phyloP scores from a whole-genome alignment of 2,888 invertebrate species.

The Leptinotarsa juncta region DNA sequence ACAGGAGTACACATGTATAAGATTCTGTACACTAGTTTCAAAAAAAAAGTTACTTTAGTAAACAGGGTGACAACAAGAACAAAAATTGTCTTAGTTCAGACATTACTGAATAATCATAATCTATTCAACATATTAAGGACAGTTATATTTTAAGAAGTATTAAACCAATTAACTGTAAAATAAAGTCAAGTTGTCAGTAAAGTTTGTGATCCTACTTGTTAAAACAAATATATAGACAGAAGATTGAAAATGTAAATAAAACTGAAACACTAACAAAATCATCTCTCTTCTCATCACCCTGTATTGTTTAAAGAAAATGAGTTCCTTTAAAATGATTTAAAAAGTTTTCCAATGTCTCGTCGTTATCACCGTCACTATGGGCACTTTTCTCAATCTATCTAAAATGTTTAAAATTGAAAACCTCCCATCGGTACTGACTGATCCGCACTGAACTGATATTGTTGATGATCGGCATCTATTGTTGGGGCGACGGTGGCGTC shows the following conservation, averaged over 20 bases:
- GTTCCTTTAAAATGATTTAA: conserved; percentile 40
- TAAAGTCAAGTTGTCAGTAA: conserved; percentile 1
- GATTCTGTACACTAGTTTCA: conserved; percentile 43
- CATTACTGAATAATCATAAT: not conserved
- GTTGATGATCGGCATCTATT: conserved; percentile 77
- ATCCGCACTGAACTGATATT: conserved; percentile 80
- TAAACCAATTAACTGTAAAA: not conserved
- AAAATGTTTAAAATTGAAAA: conserved; percentile 77
- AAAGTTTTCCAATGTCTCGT: conserved; percentile 20
- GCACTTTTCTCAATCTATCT: conserved; percentile 36
- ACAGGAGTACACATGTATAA: conserved; percentile 49
- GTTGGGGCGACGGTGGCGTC: conserved; percentile 83
- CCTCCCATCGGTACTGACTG: conserved; percentile 82
- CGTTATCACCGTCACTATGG: conserved; percentile 41
- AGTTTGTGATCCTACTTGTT: conserved; percentile 8
- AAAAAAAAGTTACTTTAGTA: conserved; percentile 32
- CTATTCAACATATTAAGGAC: not conserved
- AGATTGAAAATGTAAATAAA: not conserved
- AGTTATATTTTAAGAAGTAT: not conserved
- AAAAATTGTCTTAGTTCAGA: not conserved
- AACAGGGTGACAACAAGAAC: conserved; percentile 17
- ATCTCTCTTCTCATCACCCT: conserved; percentile 21
- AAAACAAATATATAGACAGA: not conserved
- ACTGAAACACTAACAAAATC: not conserved
- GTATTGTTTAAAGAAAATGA: conserved; percentile 26